Evolutionary conservation across 2,888 invertebrate species (phyloP).

Genomic region (Epiblema foenella): DNA sequence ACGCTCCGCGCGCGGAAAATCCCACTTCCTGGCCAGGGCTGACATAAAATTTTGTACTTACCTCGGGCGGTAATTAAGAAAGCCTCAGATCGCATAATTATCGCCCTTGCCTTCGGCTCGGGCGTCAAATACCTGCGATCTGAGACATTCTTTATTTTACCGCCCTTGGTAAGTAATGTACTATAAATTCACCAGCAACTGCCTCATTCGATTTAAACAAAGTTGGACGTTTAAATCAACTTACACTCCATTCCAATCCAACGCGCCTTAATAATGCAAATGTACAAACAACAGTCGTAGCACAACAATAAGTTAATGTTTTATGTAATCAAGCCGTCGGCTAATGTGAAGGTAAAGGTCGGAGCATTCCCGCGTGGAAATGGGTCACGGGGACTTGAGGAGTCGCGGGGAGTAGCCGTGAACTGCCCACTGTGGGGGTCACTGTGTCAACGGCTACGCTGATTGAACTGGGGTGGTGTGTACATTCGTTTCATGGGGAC

Average conservation of each 20-base stretch:
- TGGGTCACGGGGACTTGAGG: slow-evolving; percentile 13
- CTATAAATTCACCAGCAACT: neutral
- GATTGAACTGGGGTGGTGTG: neutral
- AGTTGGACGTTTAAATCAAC: slow-evolving; percentile 3
- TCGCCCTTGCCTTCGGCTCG: too few relatives aligned
- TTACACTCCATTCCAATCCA: neutral
- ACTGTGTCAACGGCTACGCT: neutral
- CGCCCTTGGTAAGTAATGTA: too few relatives aligned
- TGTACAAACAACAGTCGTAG: neutral
- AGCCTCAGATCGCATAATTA: too few relatives aligned
- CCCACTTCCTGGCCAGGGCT: too few relatives aligned
- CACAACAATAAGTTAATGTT: slow-evolving; percentile 5
- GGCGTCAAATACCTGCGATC: too few relatives aligned
- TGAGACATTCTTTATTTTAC: too few relatives aligned
- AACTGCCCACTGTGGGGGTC: neutral
- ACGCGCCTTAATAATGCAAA: slow-evolving; percentile 11
- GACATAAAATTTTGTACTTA: too few relatives aligned
- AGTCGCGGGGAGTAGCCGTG: slow-evolving; percentile 6
- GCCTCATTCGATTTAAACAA: neutral
- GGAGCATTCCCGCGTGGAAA: neutral
- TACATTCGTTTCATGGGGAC: neutral
- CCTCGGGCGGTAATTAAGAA: too few relatives aligned
- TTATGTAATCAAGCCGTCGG: slow-evolving; percentile 16
- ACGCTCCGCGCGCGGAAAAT: too few relatives aligned
- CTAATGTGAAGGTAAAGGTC: slow-evolving; percentile 22